Evolutionary conservation across 1,140 invertebrate genomes (phyloP).

Genomic region (Conus ventricosus): DNA sequence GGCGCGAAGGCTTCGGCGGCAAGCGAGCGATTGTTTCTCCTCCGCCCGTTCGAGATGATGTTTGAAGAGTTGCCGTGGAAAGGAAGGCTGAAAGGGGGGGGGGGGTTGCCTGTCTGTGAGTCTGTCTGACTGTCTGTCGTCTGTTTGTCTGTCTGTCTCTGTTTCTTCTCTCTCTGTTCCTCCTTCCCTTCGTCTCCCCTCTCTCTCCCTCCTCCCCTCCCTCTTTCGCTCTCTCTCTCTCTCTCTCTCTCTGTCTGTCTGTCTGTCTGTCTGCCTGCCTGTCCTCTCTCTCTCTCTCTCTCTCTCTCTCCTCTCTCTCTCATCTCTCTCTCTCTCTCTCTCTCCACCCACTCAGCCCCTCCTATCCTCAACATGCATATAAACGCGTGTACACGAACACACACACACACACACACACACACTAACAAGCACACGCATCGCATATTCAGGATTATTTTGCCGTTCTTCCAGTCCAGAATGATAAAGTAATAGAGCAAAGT

Average conservation of each 20-base stretch:
- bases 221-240: not conserved
- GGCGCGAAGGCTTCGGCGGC: not conserved
- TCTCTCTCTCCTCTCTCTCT: not conserved
- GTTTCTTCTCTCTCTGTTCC: not conserved
- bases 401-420: slow-evolving; percentile 23
- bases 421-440: not conserved
- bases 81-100: not conserved
- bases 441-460: not conserved
- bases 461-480: too few species aligned
- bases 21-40: not conserved
- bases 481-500: too few species aligned
- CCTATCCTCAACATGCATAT: not conserved
- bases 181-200: not conserved
- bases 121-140: too few species aligned
- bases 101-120: not conserved
- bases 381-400: not conserved
- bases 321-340: too few species aligned
- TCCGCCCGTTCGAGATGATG: not conserved
- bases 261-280: not conserved
- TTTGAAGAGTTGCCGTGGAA: not conserved
- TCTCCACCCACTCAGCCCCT: not conserved
- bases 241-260: not conserved
- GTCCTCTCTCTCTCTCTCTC: not conserved
- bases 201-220: not conserved
- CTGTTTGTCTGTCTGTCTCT: not conserved